Conservation (phyloP, 2,797 vertebrate species). For the Muscicapa striata region DNA sequence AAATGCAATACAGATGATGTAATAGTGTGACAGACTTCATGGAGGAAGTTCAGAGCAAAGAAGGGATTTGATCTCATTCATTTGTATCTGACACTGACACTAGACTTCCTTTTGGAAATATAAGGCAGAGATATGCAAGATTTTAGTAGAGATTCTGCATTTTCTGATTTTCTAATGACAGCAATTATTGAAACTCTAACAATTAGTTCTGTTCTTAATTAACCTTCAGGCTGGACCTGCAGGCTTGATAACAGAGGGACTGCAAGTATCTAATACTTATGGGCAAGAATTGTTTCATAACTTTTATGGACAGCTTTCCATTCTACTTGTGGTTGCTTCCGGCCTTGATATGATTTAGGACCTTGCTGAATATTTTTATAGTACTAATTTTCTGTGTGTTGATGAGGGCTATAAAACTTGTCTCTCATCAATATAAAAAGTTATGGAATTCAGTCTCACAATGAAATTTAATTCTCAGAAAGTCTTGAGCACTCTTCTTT, state of each 20-base stretch:
- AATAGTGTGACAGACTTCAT: background rate
- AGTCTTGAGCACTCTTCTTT: background rate
- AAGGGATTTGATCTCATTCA: background rate
- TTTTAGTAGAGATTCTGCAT: background rate
- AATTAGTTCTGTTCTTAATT: background rate
- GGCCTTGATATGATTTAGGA: background rate
- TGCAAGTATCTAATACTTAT: accelerated
- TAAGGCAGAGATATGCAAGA: background rate
- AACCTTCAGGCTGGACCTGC: background rate
- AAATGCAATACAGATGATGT: background rate
- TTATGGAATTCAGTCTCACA: background rate
- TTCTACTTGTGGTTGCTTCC: background rate
- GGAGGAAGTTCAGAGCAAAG: background rate
- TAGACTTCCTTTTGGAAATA: background rate
- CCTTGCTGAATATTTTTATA: background rate
- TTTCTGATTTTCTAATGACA: background rate
- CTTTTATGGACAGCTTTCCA: background rate
- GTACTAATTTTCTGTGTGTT: background rate
- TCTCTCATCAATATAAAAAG: background rate
- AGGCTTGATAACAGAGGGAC: background rate
- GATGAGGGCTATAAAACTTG: background rate
- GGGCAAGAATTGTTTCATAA: background rate
- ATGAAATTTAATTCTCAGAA: background rate
- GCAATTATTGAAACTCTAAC: background rate
- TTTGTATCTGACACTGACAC: background rate